Base-by-base conservation (phyloP, 2,113 vertebrate species). In the Oxyruncus cristatus region DNA sequence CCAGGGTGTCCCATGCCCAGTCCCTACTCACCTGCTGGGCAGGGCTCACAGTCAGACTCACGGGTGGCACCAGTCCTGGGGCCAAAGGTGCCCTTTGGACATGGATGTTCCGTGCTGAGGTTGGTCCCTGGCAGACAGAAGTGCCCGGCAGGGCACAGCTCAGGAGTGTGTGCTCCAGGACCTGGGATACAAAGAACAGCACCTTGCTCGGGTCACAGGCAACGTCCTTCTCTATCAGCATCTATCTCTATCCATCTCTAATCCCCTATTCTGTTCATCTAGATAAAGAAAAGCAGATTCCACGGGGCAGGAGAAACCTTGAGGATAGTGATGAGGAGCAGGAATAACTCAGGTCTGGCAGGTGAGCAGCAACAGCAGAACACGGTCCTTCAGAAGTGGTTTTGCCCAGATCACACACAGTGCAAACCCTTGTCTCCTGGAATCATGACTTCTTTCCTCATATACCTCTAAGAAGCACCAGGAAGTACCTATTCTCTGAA, bases 1-100 rank as follows among this genome's bases (percentile, higher is more conserved):
- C 12, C 8, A 5, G 8, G 14, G 9, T 41, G 65, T 55, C 12
- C 21, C 33, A 11, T 39, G 30, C 32, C 55, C 46, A 19, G 39
- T 3, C 42, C 30, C 37, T 14, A 9, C 94, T 74, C 82, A 99
- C 99, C 99, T 90, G 99, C 95, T 11, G 98, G 99, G 91, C 99
- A 99, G 12, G 86, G 97, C 80, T 98, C 97, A 65, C 99, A 99
- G 75, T 98, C 98, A 21, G 97, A 89, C 91, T 96, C 82, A 4
- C 86, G 85, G 30, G 97, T 92, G 12, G 98, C 98, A 53, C 98
- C 98, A 27, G 46, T 50, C 53, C 96, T 98, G 75, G 95, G 97
- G 68, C 98, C 98, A 47, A 99, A 97, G 33, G 99, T 99, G 22
- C 99, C 99, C 66, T 80, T 95, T 11, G 98, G 98, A 56, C 99